Conservation (phyloP, 2,113 vertebrate genomes). For the Leucosticte australis region DNA sequence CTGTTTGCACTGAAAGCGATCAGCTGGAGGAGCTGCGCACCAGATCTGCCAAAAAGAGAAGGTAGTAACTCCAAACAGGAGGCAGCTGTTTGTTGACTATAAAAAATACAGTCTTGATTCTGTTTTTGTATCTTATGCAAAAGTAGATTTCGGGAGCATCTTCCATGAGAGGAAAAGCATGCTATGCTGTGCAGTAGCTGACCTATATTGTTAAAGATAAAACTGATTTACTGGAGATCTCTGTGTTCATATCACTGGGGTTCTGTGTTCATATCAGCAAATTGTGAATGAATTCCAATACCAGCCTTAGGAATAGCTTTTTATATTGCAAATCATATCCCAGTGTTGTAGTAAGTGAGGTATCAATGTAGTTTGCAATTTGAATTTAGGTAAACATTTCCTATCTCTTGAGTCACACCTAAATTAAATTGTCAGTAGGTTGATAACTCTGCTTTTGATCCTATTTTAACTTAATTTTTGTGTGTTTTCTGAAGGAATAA, state of each 20-base stretch:
- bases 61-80: conserved; percentile 56
- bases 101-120: not conserved
- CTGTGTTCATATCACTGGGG: not conserved
- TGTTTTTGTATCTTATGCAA: not conserved
- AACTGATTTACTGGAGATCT: not conserved
- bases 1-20: conserved; percentile 62
- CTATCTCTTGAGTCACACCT: not conserved
- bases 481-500: conserved; percentile 75
- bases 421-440: not conserved
- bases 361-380: not conserved
- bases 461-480: not conserved
- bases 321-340: not conserved
- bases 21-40: conserved; percentile 84
- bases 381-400: not conserved
- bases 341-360: not conserved
- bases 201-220: not conserved
- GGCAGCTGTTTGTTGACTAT: not conserved
- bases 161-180: not conserved
- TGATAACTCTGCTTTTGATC: not conserved
- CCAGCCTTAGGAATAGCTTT: not conserved
- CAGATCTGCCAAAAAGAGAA: conserved; percentile 85
- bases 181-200: not conserved
- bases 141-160: not conserved
- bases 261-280: not conserved
- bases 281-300: not conserved